Evolutionary conservation across 2,888 invertebrate species (phyloP).

Genomic region (Griposia aprilina): DNA sequence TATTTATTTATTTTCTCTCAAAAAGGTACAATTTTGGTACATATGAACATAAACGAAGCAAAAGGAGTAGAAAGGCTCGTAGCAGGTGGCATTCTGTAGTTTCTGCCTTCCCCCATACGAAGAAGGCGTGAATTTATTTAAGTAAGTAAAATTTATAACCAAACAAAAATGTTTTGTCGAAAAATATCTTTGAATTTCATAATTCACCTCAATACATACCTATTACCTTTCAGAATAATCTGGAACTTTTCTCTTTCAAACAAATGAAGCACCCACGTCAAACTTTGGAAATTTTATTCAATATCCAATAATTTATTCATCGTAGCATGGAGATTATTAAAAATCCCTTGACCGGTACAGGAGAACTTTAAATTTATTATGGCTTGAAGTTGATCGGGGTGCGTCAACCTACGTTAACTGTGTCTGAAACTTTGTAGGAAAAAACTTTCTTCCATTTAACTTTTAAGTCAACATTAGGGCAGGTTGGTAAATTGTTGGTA

Average conservation of each 20-base stretch:
- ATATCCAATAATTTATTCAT: conserved; percentile 73
- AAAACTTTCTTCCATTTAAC: conserved; percentile 69
- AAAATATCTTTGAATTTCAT: background rate
- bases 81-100: too few species aligned
- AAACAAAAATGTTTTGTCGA: background rate
- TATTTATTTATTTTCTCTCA: too few species aligned
- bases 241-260: conserved; percentile 46
- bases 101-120: too few species aligned
- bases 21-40: too few species aligned
- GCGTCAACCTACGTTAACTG: conserved; percentile 75
- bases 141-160: too few species aligned
- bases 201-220: conserved; percentile 28
- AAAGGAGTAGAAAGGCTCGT: too few species aligned
- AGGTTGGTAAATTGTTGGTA: conserved; percentile 13
- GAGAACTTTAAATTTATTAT: conserved; percentile 77
- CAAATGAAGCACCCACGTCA: conserved; percentile 51
- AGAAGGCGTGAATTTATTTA: too few species aligned
- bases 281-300: conserved; percentile 67
- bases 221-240: conserved; percentile 42
- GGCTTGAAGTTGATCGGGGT: conserved; percentile 71
- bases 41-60: too few species aligned
- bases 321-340: conserved; percentile 70
- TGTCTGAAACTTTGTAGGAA: conserved; percentile 63
- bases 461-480: conserved; percentile 63
- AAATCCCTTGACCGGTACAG: conserved; percentile 76